Evolutionary conservation across 2,113 vertebrate species (phyloP).

Genomic region (rabbit (Oryctolagus cuniculus)): mOryCun1.1 NC_091434.1:50613501-50614000

Average conservation of each 20-base stretch:
- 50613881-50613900: constrained; percentile 10
- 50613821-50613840: neutral
- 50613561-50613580: neutral
- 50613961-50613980: neutral
- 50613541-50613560: neutral
- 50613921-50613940: constrained; percentile 23
- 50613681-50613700: neutral
- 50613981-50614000: neutral
- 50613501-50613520: neutral
- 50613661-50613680: neutral
- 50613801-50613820: constrained; percentile 48
- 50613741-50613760: neutral
- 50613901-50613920: neutral
- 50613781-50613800: neutral
- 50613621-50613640: neutral
- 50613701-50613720: neutral
- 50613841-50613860: neutral
- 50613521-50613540: neutral
- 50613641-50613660: neutral
- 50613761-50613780: neutral
- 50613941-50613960: neutral
- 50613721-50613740: neutral
- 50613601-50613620: neutral
- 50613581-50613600: neutral
- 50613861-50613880: constrained; percentile 18